These are phyloP conservation scores for Volucella inanis DNA, from an alignment of 2,888 invertebrate genomes.

Conservation along the genomic window DNA sequence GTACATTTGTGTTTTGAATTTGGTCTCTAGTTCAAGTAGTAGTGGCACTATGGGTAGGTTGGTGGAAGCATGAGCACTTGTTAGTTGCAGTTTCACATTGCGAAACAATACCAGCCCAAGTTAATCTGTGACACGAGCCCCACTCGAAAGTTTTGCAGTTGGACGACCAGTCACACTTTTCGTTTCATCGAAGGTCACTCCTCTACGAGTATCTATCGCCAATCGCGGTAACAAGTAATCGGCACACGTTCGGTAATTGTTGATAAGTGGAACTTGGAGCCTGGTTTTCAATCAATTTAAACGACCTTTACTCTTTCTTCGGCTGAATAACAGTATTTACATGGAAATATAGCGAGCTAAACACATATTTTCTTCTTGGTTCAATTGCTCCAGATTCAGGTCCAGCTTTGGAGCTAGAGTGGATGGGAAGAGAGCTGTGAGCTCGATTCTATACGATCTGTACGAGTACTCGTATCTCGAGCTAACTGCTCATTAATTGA, in stretches of 20 bases:
- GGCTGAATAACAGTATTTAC: constrained; percentile 42
- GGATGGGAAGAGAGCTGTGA: background rate
- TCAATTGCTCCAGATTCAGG: constrained; percentile 55
- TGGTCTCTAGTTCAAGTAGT: background rate
- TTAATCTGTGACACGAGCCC: constrained; percentile 18
- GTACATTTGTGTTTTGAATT: constrained; percentile 14
- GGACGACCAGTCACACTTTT: constrained; percentile 65
- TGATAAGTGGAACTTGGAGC: background rate
- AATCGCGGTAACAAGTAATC: constrained; percentile 18
- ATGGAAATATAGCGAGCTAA: constrained; percentile 49
- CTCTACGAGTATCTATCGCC: background rate
- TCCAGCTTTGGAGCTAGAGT: constrained; percentile 25
- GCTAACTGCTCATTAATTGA: constrained; percentile 63
- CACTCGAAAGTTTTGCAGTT: constrained; percentile 50
- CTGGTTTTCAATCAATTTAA: constrained; percentile 19
- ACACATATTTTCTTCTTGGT: constrained; percentile 45
- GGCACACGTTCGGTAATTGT: constrained; percentile 11
- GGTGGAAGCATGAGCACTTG: too few species aligned
- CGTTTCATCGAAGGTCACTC: constrained; percentile 64
- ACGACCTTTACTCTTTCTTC: constrained; percentile 62
- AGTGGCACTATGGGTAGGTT: too few species aligned
- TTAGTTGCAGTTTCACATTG: too few species aligned
- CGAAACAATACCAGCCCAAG: too few species aligned
- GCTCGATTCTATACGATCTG: too few species aligned
- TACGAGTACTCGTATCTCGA: background rate